Base-by-base conservation (phyloP, 1,140 invertebrate species). In the Nasonia giraulti region DNA sequence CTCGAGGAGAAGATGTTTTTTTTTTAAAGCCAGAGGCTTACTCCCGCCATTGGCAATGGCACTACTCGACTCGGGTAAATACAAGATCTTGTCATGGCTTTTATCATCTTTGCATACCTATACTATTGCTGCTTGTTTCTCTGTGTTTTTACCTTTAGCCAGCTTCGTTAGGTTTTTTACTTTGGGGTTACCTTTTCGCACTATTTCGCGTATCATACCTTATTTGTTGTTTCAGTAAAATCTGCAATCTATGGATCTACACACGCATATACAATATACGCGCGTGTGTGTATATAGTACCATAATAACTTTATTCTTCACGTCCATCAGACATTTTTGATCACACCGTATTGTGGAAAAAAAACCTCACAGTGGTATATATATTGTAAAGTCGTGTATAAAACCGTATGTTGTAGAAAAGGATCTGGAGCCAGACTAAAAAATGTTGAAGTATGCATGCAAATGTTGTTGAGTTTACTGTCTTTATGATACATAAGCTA, bases 291-390 rank as follows among this genome's bases (percentile, higher is more conserved):
- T n/a, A 6, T n/a, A 62, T 20, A 62, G 55, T 62, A 20, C 55
- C 55, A 62, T 62, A 62, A 62, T 62, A 62, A 62, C 55, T 62
- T 62, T 62, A 62, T 62, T 62, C 55, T 62, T 62, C 55, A 17
- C 17, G 55, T 62, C 55, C 17, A 62, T 62, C 17, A 62, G 55
- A 20, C 14, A 62, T 62, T 62, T 62, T 62, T 62, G 20, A 62
- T 62, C 55, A n/a, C 17, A n/a, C 17, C 6, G 55, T n/a, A n/a
- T 62, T 62, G 55, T 7, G 17, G 17, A 62, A 62, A 62, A 62
- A 62, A 17, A 62, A 20, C 20, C 5, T n/a, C 7, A 62, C 47
- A 17, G 17, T 62, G n/a, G 17, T 62, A 62, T 62, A n/a, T n/a
- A 62, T 62, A 55, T 62, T 20, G 55, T 62, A 62, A n/a, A 20